Evolutionary conservation across 2,888 invertebrate species (phyloP).

Genomic region (Nomada lathburiana): DNA sequence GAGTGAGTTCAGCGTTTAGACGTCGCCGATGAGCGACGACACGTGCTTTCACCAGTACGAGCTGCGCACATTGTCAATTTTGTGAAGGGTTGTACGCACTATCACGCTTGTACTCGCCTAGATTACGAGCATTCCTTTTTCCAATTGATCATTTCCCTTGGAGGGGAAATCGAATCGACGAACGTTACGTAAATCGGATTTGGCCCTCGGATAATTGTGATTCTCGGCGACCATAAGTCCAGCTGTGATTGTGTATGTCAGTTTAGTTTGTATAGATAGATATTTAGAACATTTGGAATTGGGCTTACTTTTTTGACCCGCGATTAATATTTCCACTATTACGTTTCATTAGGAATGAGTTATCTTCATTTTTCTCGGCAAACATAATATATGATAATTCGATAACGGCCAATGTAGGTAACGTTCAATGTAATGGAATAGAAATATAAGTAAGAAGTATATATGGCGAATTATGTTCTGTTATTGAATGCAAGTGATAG

Average conservation of each 20-base stretch:
- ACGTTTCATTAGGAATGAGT: not conserved
- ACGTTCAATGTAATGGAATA: too few species aligned
- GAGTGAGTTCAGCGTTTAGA: constrained; percentile 76
- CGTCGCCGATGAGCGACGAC: constrained; percentile 70
- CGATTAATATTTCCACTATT: not conserved
- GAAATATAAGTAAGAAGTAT: too few species aligned
- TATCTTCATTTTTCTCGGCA: too few species aligned
- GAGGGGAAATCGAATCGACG: too few species aligned
- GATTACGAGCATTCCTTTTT: not conserved
- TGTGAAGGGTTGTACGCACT: constrained; percentile 37
- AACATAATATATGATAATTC: too few species aligned
- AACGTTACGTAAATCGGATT: not conserved
- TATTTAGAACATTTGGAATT: not conserved
- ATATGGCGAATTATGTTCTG: too few species aligned
- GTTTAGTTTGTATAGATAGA: not conserved
- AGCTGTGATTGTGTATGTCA: too few species aligned
- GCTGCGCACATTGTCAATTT: constrained; percentile 56
- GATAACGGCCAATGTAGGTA: too few species aligned
- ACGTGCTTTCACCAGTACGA: constrained; percentile 68
- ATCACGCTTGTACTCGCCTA: constrained; percentile 44
- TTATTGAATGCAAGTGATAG: too few species aligned
- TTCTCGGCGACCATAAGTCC: too few species aligned
- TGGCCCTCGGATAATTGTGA: not conserved
- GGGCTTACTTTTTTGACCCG: not conserved
- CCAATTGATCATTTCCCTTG: too few species aligned